Conservation (phyloP, 2,113 vertebrate species). For the Silurus asotus region DNA sequence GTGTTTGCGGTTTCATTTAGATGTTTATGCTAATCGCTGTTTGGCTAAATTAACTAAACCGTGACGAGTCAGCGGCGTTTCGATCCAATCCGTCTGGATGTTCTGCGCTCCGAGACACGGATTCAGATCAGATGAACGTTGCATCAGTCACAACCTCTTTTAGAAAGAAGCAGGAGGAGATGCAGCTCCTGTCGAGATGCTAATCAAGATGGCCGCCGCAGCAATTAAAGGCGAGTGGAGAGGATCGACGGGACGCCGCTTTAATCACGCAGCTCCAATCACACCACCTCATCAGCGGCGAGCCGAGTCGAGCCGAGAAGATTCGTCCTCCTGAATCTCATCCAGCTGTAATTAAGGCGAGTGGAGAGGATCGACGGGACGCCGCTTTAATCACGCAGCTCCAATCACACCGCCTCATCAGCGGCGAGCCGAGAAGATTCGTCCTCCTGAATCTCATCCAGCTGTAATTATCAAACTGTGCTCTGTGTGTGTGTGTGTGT, state of each 20-base stretch:
- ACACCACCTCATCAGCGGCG: slow-evolving; percentile 21
- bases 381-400: slow-evolving; percentile 30
- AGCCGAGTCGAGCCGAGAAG: too few relatives aligned
- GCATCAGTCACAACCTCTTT: slow-evolving; percentile 57
- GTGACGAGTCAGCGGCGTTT: neutral
- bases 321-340: slow-evolving; percentile 17
- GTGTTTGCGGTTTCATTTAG: neutral
- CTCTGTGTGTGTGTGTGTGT: slow-evolving; percentile 3
- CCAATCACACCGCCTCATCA: slow-evolving; percentile 35
- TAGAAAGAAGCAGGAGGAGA: slow-evolving; percentile 47
- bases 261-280: slow-evolving; percentile 38
- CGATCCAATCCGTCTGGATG: neutral
- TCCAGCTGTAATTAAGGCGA: slow-evolving; percentile 51
- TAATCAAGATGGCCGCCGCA: slow-evolving; percentile 63
- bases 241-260: slow-evolving; percentile 43
- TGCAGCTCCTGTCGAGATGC: slow-evolving; percentile 53
- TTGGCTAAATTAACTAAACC: neutral
- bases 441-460: slow-evolving; percentile 22
- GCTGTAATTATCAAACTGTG: slow-evolving; percentile 22
- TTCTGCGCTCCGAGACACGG: neutral
- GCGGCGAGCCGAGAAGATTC: neutral
- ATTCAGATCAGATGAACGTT: slow-evolving; percentile 10
- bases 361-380: slow-evolving; percentile 50
- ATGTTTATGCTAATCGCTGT: neutral
- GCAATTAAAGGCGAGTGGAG: slow-evolving; percentile 65